Base-by-base conservation (phyloP, 2,888 invertebrate species). In the Caprella mutica region DNA sequence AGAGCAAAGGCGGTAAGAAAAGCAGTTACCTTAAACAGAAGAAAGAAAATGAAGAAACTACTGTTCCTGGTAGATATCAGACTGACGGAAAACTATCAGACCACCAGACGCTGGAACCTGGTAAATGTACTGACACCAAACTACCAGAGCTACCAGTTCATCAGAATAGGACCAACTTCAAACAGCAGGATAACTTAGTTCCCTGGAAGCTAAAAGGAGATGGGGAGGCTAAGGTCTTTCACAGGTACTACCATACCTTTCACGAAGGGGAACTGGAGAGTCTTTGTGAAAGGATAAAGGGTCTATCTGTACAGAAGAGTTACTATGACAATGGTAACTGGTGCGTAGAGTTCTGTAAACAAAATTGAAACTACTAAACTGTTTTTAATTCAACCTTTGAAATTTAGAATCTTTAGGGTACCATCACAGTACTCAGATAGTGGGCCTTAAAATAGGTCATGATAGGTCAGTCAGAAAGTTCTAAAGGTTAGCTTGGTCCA, bases 241-340 rank as follows among this genome's bases (percentile, higher is more conserved):
- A 92, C 51, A 77, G 96, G 61, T 97, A 81, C 72, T 97, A 97
- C 73, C 96, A 97, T 70, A 90, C 96, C 2, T 97, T 96, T 71
- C 81, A 84, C 67, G 82, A 87, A 66, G 80, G 80, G 0, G 96
- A 93, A 75, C 72, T 93, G 35, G 81, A 84, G 67, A 67, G 72
- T 1, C 72, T 93, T 40, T 84, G 85, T 66, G 69, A 69, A 23
- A 72, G 77, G 61, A 66, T 83, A 5, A 66, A 73, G 42, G 74
- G 56, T 17, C 74, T 85, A 38, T 68, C 70, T 42, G 74, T 93
- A 12, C 70, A 80, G 30, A 75, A 78, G 27, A 81, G 80, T 68
- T 97, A 89, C 72, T 94, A 94, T 69, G 96, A 96, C 72, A 86
- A 96, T 73, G 97, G 97, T 0, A 97, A 97, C 72, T 93, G 94